Conservation (phyloP, 2,888 invertebrate genomes). For the Volucella bombylans region DNA sequence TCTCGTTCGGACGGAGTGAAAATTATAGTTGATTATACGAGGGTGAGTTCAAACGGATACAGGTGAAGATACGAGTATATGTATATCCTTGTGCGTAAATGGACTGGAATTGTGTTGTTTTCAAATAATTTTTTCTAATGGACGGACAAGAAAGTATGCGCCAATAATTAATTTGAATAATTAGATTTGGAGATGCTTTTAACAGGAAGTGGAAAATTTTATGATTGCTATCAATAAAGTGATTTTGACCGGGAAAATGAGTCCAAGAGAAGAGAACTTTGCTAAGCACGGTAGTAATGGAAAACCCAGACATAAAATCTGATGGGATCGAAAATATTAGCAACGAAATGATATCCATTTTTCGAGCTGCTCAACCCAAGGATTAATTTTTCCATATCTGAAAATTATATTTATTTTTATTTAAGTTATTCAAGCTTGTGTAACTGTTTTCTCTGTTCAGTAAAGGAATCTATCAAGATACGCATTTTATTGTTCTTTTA, state of each 20-base stretch:
- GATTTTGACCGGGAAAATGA: neutral
- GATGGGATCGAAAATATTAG: too few relatives aligned
- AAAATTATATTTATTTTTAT: too few relatives aligned
- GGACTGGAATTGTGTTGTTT: neutral
- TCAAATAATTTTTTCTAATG: conserved; percentile 7
- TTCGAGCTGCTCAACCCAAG: too few relatives aligned
- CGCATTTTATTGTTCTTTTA: too few relatives aligned
- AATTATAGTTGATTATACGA: conserved; percentile 59
- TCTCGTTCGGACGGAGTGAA: conserved; percentile 27
- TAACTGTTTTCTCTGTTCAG: too few relatives aligned
- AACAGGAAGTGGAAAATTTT: conserved; percentile 20
- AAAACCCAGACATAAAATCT: too few relatives aligned
- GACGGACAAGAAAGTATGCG: neutral
- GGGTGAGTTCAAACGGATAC: conserved; percentile 33
- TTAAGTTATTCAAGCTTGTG: too few relatives aligned
- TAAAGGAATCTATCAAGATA: too few relatives aligned
- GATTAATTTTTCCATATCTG: too few relatives aligned
- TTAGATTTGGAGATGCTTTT: conserved; percentile 67
- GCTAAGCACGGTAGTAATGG: neutral
- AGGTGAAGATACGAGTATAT: too few relatives aligned
- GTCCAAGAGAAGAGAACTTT: neutral
- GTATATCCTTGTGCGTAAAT: neutral
- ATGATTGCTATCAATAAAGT: too few relatives aligned
- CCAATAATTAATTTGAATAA: conserved; percentile 58
- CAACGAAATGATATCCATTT: too few relatives aligned